A percentile compares a stretch with the other conserved stretches of the same genome.
Evolutionary conservation across 2,113 vertebrate species (phyloP).

Genomic region (Chaetorhynchus papuensis): DNA sequence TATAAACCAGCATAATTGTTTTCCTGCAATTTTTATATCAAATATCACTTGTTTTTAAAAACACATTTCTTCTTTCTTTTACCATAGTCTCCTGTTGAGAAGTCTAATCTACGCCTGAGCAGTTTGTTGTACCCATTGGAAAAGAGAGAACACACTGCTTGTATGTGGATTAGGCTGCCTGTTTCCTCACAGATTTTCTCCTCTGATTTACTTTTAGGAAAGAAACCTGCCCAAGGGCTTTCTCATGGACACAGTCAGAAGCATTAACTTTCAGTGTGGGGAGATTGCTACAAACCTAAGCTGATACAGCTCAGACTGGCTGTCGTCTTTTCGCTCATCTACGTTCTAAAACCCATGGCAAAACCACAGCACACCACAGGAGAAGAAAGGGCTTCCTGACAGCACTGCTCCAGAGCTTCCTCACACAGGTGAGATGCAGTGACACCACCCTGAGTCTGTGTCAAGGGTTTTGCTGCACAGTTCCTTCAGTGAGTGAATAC

Average conservation of each 20-base stretch:
- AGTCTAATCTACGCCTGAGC: neutral
- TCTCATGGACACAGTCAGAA: neutral
- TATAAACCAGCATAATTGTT: neutral
- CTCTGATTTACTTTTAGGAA: neutral
- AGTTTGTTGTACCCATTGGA: neutral
- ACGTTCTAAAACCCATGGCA: fast-evolving
- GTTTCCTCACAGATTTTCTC: neutral
- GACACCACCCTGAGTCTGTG: neutral
- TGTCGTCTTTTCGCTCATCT: neutral
- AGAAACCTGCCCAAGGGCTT: neutral
- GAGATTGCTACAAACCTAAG: neutral
- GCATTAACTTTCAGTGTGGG: neutral
- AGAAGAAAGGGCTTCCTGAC: neutral
- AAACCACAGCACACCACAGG: neutral
- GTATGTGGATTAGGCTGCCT: neutral
- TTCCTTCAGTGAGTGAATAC: neutral
- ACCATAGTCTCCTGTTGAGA: neutral
- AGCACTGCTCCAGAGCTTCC: neutral
- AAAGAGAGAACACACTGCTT: neutral
- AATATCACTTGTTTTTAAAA: neutral
- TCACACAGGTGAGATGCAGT: neutral
- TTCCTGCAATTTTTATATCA: slow-evolving; percentile 41
- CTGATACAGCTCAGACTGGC: neutral
- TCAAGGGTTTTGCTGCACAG: neutral
- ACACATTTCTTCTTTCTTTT: neutral